phyloP scores from a whole-genome alignment of 1,140 invertebrate species.

The Lepidurus apus region DNA sequence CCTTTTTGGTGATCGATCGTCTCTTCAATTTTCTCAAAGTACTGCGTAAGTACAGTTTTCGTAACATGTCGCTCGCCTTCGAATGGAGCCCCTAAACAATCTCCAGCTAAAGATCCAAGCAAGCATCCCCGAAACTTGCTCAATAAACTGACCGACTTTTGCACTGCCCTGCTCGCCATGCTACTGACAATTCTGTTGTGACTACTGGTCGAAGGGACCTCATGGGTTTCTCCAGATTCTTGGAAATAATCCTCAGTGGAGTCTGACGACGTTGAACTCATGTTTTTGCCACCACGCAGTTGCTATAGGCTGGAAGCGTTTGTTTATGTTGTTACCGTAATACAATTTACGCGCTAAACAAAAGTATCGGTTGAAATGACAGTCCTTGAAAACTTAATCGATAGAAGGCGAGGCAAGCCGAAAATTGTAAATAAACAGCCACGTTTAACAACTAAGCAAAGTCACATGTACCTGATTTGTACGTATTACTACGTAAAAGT shows the following conservation, averaged over 20 bases:
- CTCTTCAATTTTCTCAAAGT: constrained; percentile 55
- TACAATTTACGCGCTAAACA: not conserved
- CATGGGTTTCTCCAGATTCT: not conserved
- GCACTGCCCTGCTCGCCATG: not conserved
- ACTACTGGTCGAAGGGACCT: not conserved
- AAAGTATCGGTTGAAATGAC: not conserved
- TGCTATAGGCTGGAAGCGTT: not conserved
- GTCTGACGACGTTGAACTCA: constrained; percentile 14
- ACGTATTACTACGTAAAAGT: no score
- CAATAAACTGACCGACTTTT: constrained; percentile 39
- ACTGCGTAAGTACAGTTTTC: constrained; percentile 53
- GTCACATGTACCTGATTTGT: no score
- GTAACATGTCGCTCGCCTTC: constrained; percentile 54
- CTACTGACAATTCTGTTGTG: not conserved
- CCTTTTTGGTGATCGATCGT: constrained; percentile 50
- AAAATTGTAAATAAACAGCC: not conserved
- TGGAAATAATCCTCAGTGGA: constrained; percentile 13
- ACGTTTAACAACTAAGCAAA: not conserved
- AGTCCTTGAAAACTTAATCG: not conserved
- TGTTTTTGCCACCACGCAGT: not conserved
- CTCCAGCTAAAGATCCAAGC: constrained; percentile 62
- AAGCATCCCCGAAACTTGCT: constrained; percentile 62
- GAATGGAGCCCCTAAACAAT: constrained; percentile 65
- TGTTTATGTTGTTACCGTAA: not conserved
- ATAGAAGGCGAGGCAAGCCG: not conserved